phyloP scores from a whole-genome alignment of 2,113 vertebrate species.

The Gavialis gangeticus region DNA sequence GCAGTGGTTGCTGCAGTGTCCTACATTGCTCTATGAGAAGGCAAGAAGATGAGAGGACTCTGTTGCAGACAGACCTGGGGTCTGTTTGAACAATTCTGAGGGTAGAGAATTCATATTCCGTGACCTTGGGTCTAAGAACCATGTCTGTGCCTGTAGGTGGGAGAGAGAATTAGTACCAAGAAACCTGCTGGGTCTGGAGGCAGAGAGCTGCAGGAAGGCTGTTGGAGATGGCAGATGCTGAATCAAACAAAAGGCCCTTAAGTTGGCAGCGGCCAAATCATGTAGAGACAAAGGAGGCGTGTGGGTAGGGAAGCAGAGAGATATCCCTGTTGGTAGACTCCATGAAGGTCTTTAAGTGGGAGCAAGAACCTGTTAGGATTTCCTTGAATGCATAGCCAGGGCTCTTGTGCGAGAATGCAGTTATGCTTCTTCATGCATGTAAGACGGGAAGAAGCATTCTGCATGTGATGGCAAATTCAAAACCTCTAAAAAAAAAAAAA shows the following conservation, averaged over 20 bases:
- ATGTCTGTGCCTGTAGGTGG: background rate
- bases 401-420: background rate
- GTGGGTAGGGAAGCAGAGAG: background rate
- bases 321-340: background rate
- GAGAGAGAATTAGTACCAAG: background rate
- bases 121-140: background rate
- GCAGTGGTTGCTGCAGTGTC: background rate
- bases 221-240: background rate
- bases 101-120: background rate
- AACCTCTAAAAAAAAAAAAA: background rate
- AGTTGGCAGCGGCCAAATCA: background rate
- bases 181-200: constrained; percentile 13
- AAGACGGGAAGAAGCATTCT: background rate
- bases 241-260: background rate
- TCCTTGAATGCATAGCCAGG: too few relatives aligned
- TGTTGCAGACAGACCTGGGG: background rate
- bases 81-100: background rate
- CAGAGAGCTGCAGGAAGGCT: background rate
- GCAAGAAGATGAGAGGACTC: background rate
- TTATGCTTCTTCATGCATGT: background rate
- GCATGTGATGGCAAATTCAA: background rate
- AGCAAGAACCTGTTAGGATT: background rate
- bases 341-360: background rate
- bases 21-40: background rate
- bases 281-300: background rate